These are phyloP conservation scores for Crioceris asparagi DNA, from an alignment of 2,888 invertebrate genomes.

Conservation along the genomic window DNA sequence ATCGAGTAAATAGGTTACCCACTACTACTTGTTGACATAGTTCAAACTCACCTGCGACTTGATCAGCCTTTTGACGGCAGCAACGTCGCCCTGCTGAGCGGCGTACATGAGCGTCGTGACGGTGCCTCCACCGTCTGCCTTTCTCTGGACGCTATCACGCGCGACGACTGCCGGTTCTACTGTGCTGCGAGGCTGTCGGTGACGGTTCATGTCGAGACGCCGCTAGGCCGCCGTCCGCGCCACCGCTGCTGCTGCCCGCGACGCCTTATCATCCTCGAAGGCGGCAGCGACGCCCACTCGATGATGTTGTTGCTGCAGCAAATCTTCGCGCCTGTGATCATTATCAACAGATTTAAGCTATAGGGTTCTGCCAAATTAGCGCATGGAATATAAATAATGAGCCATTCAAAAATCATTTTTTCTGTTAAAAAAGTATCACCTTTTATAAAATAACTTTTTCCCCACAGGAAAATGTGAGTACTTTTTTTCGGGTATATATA, in stretches of 20 bases:
- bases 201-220: conserved; percentile 14
- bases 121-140: conserved; percentile 32
- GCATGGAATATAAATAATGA: too few relatives aligned
- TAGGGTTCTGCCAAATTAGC: too few relatives aligned
- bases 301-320: too few relatives aligned
- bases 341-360: too few relatives aligned
- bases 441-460: too few relatives aligned
- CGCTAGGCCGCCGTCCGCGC: conserved; percentile 3
- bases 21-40: conserved; percentile 7
- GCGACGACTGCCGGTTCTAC: conserved; percentile 10
- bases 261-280: conserved; percentile 9
- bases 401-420: too few relatives aligned
- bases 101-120: conserved; percentile 86
- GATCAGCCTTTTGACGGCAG: conserved; percentile 62
- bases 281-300: conserved; percentile 9
- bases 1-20: background rate
- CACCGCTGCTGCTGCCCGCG: conserved; percentile 4
- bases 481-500: too few relatives aligned
- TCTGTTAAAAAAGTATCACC: too few relatives aligned
- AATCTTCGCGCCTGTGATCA: too few relatives aligned
- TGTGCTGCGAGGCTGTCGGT: conserved; percentile 61
- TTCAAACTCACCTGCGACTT: conserved; percentile 60
- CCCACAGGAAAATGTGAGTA: too few relatives aligned
- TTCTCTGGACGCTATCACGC: conserved; percentile 13
- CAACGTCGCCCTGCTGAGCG: conserved; percentile 78